These are phyloP conservation scores for Dasyprocta punctata DNA, from an alignment of 2,113 vertebrate genomes.

Conservation along the genomic window DNA sequence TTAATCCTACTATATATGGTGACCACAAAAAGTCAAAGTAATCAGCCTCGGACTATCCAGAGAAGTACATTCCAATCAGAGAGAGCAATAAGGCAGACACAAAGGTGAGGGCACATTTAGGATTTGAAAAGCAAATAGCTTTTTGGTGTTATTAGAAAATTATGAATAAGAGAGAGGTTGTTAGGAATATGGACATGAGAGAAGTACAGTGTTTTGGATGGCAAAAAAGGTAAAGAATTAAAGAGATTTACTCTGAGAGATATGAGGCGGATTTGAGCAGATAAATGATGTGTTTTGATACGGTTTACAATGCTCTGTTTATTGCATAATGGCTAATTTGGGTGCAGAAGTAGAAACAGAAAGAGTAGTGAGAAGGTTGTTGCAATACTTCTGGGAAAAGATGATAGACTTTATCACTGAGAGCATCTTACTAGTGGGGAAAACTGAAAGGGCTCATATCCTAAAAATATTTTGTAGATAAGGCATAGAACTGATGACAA, in stretches of 20 bases:
- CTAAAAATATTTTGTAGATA: background rate
- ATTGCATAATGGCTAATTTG: background rate
- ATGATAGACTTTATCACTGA: background rate
- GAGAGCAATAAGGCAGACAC: background rate
- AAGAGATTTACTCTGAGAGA: background rate
- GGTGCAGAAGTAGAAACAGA: background rate
- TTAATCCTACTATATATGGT: background rate
- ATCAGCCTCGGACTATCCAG: background rate
- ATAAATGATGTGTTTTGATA: background rate
- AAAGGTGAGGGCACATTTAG: rapidly evolving
- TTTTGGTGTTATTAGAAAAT: background rate
- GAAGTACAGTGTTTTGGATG: background rate
- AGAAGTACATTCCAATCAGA: background rate
- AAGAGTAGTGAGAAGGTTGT: background rate
- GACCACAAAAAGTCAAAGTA: background rate
- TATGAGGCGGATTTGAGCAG: background rate
- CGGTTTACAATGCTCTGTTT: background rate
- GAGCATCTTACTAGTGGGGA: background rate
- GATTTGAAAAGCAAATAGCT: background rate
- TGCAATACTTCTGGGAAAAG: background rate
- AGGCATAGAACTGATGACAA: background rate
- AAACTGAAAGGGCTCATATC: background rate
- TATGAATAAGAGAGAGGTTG: background rate
- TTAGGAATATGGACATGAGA: background rate
- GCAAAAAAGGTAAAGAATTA: background rate